phyloP scores from a whole-genome alignment of 2,797 vertebrate genomes.

The Phoebastria nigripes region DNA sequence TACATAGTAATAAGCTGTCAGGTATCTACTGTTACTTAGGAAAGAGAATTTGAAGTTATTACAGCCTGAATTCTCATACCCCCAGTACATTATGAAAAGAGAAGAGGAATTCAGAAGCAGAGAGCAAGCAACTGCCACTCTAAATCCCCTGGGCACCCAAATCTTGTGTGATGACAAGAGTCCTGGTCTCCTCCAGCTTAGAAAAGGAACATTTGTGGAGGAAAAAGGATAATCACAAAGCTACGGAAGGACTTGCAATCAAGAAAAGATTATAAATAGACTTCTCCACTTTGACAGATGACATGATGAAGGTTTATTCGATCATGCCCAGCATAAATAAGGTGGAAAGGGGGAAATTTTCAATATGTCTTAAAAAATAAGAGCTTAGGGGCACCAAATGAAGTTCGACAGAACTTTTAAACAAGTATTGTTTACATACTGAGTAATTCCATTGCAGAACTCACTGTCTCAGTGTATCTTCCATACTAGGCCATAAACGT shows the following conservation, averaged over 20 bases:
- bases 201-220: background rate
- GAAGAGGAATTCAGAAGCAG: background rate
- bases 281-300: background rate
- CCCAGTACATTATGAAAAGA: rapidly evolving
- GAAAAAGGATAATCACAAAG: background rate
- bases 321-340: background rate
- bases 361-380: background rate
- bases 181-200: background rate
- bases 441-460: background rate
- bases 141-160: background rate
- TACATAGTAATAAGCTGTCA: background rate
- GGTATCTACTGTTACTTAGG: background rate
- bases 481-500: rapidly evolving
- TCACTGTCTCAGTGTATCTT: background rate
- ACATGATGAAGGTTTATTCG: background rate
- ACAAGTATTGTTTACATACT: rapidly evolving
- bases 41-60: background rate
- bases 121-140: background rate
- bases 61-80: background rate
- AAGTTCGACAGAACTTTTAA: background rate
- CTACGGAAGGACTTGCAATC: background rate
- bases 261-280: background rate
- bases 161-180: background rate
- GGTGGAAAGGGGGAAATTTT: background rate
- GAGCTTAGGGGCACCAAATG: background rate